These are phyloP conservation scores for Onychomys torridus DNA, from an alignment of 2,797 vertebrate species.

Conservation along the genomic window DNA sequence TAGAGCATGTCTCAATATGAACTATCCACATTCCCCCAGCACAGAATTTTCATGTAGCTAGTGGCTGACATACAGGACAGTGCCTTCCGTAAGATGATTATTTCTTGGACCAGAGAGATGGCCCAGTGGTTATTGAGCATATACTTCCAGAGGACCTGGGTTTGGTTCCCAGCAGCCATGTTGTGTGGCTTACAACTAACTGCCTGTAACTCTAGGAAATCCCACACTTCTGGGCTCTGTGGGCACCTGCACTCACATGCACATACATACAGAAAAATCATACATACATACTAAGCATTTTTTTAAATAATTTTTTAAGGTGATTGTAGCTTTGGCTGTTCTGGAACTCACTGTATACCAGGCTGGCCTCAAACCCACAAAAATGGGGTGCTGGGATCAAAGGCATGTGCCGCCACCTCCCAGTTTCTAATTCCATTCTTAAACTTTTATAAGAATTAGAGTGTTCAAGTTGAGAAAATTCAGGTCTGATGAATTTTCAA, in stretches of 20 bases:
- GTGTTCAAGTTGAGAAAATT: background rate
- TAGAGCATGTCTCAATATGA: background rate
- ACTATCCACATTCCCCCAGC: background rate
- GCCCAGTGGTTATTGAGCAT: background rate
- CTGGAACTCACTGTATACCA: background rate
- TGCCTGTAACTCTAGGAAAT: background rate
- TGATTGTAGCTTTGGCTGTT: background rate
- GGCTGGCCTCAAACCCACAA: background rate
- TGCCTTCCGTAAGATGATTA: background rate
- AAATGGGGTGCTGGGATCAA: background rate
- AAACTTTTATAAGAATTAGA: background rate
- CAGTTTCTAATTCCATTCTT: background rate
- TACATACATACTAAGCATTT: background rate
- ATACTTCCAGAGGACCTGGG: background rate
- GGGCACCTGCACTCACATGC: background rate
- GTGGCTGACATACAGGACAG: background rate
- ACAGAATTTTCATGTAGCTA: background rate
- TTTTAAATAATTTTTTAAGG: background rate
- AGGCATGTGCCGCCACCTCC: background rate
- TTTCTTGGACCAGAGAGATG: background rate
- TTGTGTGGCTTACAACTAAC: background rate
- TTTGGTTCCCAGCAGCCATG: background rate
- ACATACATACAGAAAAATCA: background rate
- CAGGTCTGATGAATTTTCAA: background rate
- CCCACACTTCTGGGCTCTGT: background rate